Base-by-base conservation (phyloP, 1,140 invertebrate genomes). In the Bacillus rossius region DNA sequence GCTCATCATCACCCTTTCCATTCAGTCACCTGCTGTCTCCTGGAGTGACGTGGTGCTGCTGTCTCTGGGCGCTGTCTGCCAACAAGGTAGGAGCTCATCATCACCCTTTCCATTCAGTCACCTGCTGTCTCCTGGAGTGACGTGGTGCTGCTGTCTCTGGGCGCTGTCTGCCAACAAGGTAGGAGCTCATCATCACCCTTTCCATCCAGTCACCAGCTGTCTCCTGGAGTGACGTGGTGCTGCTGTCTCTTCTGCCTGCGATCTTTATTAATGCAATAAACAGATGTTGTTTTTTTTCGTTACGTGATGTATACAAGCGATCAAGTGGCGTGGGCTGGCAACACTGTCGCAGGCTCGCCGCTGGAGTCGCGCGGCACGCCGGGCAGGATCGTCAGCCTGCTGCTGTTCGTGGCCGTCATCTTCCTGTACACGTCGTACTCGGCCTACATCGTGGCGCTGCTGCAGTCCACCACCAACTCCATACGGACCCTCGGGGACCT, bases 381-480 rank as follows among this genome's bases (percentile, higher is more conserved):
- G 1, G 51, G 69, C 0, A 61, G 72, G 14, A 67, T 73, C 22
- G 64, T 70, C n/a, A 64, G 66, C 1, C 8, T 74, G 5, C 69
- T 71, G 64, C 52, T 68, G 2, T 25, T 74, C 16, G 37, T 74
- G 0, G 55, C 64, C 0, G 57, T 63, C 0, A 41, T 75, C 3
- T 72, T 67, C 52, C 67, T 82, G 0, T 84, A 84, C 62, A 80
- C 79, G 0, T 82, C 83, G 0, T 85, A 84, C 62, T 80, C 82
- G 3, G 84, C 83, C 0, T 84, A 84, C 60, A 86, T 85, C 25
- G 82, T 85, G 0, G 79, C 81, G n/a, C 66, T 85, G 1, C 64
- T 86, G 0, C 83, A 84, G 64, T 82, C 81, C 2, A 82, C 82
- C 17, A 82, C 82, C 0, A 76, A 74, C 0, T 78, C 77, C 47